Base-by-base conservation (phyloP, 2,113 vertebrate genomes). In the Casuarius casuarius region DNA sequence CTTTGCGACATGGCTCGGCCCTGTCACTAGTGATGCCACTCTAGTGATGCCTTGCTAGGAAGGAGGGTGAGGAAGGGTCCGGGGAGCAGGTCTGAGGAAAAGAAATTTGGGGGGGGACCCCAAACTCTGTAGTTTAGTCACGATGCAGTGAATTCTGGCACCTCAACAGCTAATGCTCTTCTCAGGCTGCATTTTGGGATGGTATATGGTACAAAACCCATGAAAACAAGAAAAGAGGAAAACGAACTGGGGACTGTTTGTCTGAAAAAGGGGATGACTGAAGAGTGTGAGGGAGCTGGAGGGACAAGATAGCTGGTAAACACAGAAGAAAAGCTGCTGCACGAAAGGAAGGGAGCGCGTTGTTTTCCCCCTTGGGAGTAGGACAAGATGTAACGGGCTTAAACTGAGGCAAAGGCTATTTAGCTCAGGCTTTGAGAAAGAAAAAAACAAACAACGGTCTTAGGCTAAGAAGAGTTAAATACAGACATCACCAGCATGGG, bases 401-500 rank as follows among this genome's bases (percentile, higher is more conserved):
- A 91, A 95, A 91, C 48, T 52, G 84, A 52, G 29, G 87, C 42
- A 91, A 82, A 94, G 38, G 42, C 25, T 82, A 17, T 91, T 92
- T 92, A 84, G 26, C 33, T 75, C 65, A 44, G 65, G 48, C 74
- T 96, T 81, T 48, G 16, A 87, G 52, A 92, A 87, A 68, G 52
- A 59, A 20, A 48, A 19, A 48, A 48, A 48, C 6, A 12, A 84
- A 52, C 49, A 59, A 59, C 35, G 7, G 52, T 84, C 70, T 89
- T 66, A 48, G 67, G 25, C 70, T 84, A 92, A 87, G 56, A 94
- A 72, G 58, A 84, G 76, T 75, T 80, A 93, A 95, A 90, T 80
- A 67, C 21, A 81, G 66, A 29, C 84, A 89, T 35, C 19, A 10
- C 14, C 0, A 0, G 70, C 35, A 48, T 42, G 33, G n/a, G 18